Evolutionary conservation across 2,797 vertebrate genomes (phyloP).

Genomic region (Tokudaia muenninki): DNA sequence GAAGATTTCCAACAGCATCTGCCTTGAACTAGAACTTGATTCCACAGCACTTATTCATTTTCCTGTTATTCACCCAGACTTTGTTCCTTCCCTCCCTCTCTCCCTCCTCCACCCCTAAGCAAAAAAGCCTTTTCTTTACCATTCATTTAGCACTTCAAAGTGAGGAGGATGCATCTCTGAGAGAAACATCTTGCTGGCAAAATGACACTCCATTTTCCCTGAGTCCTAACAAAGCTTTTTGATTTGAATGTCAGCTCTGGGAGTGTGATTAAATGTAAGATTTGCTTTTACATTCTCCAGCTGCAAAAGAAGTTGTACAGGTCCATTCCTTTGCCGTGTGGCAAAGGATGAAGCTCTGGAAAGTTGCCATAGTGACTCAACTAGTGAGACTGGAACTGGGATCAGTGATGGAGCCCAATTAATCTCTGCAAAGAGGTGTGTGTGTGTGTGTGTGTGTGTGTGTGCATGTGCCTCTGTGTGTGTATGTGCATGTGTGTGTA

Average conservation of each 20-base stretch:
- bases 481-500: neutral
- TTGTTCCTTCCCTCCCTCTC: neutral
- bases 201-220: conserved; percentile 82
- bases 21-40: conserved; percentile 66
- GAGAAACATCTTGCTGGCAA: conserved; percentile 78
- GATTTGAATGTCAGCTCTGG: conserved; percentile 86
- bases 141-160: conserved; percentile 77
- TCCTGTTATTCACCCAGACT: conserved; percentile 72
- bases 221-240: conserved; percentile 81
- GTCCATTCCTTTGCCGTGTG: conserved; percentile 81
- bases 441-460: neutral
- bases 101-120: neutral
- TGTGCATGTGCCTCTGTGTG: neutral
- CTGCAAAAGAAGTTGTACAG: conserved; percentile 84
- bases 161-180: conserved; percentile 67
- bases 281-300: conserved; percentile 84
- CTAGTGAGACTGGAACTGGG: conserved; percentile 67
- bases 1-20: conserved; percentile 67
- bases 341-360: conserved; percentile 74
- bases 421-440: conserved; percentile 51
- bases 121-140: conserved; percentile 73
- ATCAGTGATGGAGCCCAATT: conserved; percentile 16
- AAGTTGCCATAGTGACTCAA: conserved; percentile 80
- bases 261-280: conserved; percentile 82
- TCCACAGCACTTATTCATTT: conserved; percentile 76